Conservation (phyloP, 2,113 vertebrate genomes). For the Eurypyga helias region DNA sequence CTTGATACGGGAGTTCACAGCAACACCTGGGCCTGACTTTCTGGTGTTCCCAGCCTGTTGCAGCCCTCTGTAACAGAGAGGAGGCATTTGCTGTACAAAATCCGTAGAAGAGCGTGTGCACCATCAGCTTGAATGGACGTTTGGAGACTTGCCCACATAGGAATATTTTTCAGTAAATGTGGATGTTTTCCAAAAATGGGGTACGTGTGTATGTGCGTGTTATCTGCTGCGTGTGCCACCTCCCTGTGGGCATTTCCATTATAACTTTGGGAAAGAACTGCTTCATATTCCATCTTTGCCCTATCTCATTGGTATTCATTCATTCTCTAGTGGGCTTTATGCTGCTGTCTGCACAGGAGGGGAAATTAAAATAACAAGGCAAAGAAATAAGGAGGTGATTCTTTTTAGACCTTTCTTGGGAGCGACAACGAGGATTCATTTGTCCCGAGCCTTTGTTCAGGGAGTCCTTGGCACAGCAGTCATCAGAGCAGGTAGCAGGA, state of each 20-base stretch:
- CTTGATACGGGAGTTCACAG: neutral
- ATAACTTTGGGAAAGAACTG: neutral
- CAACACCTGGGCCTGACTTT: neutral
- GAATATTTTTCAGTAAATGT: neutral
- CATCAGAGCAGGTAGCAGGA: neutral
- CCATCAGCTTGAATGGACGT: neutral
- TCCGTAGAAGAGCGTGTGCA: neutral
- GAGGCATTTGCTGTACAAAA: neutral
- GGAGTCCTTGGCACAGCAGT: neutral
- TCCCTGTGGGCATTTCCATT: neutral
- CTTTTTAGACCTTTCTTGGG: neutral
- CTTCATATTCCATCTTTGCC: neutral
- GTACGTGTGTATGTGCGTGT: neutral
- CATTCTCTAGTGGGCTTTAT: slow-evolving; percentile 7
- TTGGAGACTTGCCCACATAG: neutral
- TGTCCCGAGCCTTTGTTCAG: neutral
- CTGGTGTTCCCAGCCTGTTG: neutral
- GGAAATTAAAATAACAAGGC: slow-evolving; percentile 36
- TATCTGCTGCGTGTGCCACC: neutral
- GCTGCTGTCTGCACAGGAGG: neutral
- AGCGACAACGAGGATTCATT: neutral
- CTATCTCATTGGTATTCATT: slow-evolving; percentile 25
- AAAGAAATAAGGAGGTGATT: slow-evolving; percentile 23
- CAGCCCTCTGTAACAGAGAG: neutral
- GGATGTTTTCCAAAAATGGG: neutral